These are phyloP conservation scores for Onychorhynchus coronatus DNA, from an alignment of 2,113 vertebrate genomes.

Conservation along the genomic window DNA sequence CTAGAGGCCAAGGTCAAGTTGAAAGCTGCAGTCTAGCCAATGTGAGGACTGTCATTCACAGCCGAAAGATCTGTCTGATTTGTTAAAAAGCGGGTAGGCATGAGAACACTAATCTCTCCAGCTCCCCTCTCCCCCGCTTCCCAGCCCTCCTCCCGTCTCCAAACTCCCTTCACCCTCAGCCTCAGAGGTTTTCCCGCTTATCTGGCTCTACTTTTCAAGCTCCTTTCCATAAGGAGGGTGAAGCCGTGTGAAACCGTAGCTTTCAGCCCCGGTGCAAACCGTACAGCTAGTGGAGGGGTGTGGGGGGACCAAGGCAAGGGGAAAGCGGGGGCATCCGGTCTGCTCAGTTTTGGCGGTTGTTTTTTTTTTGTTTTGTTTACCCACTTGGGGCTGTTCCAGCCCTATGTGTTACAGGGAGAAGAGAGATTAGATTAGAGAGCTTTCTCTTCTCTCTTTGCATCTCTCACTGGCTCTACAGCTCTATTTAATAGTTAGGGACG, in stretches of 20 bases:
- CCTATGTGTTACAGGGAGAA: background rate
- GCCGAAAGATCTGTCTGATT: constrained; percentile 66
- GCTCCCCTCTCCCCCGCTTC: background rate
- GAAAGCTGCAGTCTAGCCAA: constrained; percentile 87
- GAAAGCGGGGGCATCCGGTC: constrained; percentile 6
- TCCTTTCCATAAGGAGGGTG: background rate
- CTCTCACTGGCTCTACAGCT: background rate
- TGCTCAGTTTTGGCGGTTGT: background rate
- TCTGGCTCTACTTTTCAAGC: constrained; percentile 9
- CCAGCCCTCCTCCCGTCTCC: background rate
- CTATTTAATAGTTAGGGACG: background rate
- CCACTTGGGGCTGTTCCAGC: background rate
- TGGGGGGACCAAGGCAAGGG: background rate
- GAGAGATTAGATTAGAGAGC: background rate
- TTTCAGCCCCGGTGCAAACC: constrained; percentile 6
- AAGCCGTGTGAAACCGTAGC: constrained; percentile 21
- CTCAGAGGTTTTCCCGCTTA: constrained; percentile 20
- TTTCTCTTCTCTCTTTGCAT: background rate
- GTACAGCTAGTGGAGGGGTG: background rate
- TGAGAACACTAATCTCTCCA: constrained; percentile 34
- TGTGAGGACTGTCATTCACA: constrained; percentile 78
- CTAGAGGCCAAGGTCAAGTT: constrained; percentile 99
- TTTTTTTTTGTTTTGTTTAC: constrained; percentile 46
- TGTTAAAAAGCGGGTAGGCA: constrained; percentile 30
- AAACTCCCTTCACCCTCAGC: background rate